phyloP scores from a whole-genome alignment of 1,140 invertebrate species.

The Leptinotarsa undecemlineata region DNA sequence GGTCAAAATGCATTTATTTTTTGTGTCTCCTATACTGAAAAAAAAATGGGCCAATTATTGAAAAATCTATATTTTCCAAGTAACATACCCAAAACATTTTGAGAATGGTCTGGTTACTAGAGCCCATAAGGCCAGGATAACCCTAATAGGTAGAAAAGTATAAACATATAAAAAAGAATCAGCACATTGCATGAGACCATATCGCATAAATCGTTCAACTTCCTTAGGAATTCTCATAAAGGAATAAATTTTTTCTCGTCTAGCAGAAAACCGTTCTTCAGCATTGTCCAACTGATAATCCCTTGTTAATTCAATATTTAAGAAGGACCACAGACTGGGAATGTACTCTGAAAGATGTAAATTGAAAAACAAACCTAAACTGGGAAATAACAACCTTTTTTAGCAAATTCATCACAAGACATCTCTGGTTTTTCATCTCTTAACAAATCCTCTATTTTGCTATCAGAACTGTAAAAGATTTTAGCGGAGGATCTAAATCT shows the following conservation, averaged over 20 bases:
- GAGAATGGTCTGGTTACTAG: conserved; percentile 72
- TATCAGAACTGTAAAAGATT: conserved; percentile 51
- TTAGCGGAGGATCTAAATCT: conserved; percentile 53
- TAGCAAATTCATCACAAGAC: conserved; percentile 20
- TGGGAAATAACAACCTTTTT: neutral
- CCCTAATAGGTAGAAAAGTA: conserved; percentile 94
- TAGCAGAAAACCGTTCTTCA: conserved; percentile 89
- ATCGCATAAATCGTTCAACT: conserved; percentile 90
- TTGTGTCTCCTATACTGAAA: conserved; percentile 37
- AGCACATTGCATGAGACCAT: conserved; percentile 96
- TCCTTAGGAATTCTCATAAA: conserved; percentile 96
- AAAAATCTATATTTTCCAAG: neutral
- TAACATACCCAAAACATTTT: conserved; percentile 70
- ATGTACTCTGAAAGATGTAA: conserved; percentile 51
- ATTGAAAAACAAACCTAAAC: neutral
- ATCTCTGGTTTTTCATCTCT: conserved; percentile 39
- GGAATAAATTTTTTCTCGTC: conserved; percentile 94
- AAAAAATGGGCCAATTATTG: neutral
- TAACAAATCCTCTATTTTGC: conserved; percentile 53
- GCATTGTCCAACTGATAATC: conserved; percentile 92
- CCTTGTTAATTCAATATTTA: conserved; percentile 85
- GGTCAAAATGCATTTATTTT: conserved; percentile 61
- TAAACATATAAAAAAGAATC: conserved; percentile 98
- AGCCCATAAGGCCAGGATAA: conserved; percentile 83
- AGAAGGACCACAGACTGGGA: conserved; percentile 71